Conservation (phyloP, 2,797 vertebrate species). For the Xenentodon cancila region DNA sequence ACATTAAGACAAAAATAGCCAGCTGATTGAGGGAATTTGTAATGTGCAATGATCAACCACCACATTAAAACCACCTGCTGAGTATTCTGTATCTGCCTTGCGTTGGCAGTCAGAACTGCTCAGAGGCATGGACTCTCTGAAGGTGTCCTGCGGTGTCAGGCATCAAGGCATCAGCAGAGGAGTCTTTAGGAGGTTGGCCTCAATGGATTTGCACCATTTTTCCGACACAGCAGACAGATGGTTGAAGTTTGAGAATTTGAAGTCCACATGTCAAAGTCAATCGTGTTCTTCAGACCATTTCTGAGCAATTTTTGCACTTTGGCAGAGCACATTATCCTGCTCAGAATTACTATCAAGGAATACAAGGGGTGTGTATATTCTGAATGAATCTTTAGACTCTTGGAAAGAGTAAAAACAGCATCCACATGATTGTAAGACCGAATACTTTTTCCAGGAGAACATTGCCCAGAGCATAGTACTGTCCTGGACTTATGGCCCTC, state of each 20-base stretch:
- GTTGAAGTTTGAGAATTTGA: neutral
- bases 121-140: neutral
- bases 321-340: no score
- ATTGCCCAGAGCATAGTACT: no score
- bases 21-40: neutral
- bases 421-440: neutral
- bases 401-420: neutral
- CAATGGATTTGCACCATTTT: neutral
- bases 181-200: neutral
- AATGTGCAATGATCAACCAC: neutral
- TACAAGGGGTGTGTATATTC: no score
- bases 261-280: neutral
- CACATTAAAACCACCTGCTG: conserved; percentile 15
- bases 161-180: neutral
- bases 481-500: no score
- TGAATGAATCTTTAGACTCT: no score
- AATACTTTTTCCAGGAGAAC: no score
- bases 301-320: neutral
- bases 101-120: conserved; percentile 3
- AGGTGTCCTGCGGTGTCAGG: neutral
- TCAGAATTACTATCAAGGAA: neutral
- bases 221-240: neutral
- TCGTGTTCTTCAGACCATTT: neutral
- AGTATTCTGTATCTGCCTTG: neutral
- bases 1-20: conserved; percentile 6